A percentile compares a stretch with the other conserved stretches of the same genome.
These are phyloP conservation scores for Dicrostonyx torquatus DNA, from an alignment of 2,797 vertebrate genomes.

Conservation along the genomic window DNA sequence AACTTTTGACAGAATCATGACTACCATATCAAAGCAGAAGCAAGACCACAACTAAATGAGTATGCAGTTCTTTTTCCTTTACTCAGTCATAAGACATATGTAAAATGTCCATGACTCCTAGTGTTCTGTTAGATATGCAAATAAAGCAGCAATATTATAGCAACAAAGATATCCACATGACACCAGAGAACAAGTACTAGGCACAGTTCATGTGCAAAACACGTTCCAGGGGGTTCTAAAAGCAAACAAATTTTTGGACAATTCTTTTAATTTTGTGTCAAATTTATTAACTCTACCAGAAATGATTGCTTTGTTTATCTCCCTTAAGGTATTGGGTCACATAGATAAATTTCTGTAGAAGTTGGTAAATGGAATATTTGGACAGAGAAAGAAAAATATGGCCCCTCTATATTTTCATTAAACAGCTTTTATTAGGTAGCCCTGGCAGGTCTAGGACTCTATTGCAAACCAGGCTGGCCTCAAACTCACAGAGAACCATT, in stretches of 20 bases:
- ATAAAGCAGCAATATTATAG: neutral
- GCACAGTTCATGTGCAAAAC: neutral
- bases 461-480: neutral
- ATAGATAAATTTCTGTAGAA: neutral
- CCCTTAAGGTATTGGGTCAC: neutral
- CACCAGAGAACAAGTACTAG: neutral
- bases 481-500: neutral
- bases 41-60: neutral
- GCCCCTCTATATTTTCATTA: neutral
- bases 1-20: neutral
- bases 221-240: neutral
- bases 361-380: neutral
- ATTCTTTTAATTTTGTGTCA: neutral
- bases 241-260: neutral
- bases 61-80: neutral
- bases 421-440: neutral
- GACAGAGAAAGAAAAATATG: neutral
- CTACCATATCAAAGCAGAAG: neutral
- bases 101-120: neutral
- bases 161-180: accelerated
- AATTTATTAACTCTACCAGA: constrained; percentile 2
- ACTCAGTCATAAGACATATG: neutral
- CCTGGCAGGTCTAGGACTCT: neutral
- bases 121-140: neutral
- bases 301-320: neutral